Percentiles rank a stretch among this genome's conserved stretches.
phyloP scores from a whole-genome alignment of 2,888 invertebrate genomes.

The Agriopis aurantiaria region DNA sequence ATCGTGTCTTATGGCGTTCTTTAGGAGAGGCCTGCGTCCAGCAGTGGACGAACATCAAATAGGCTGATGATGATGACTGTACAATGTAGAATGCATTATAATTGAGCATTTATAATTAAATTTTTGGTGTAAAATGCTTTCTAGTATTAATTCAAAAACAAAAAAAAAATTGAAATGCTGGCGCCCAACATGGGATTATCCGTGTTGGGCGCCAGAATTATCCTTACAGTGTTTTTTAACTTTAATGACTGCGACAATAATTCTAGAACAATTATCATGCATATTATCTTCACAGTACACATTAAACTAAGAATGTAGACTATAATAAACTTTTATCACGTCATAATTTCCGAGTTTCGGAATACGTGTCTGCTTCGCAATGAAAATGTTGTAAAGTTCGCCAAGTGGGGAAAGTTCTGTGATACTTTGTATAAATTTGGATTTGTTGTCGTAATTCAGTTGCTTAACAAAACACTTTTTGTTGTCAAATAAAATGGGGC shows the following conservation, averaged over 20 bases:
- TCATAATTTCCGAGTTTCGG: slow-evolving; percentile 40
- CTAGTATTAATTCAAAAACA: too few species aligned
- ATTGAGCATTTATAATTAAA: too few species aligned
- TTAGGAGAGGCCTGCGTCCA: too few species aligned
- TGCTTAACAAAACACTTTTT: slow-evolving; percentile 18
- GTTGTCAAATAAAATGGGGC: background rate
- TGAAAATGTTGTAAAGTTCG: slow-evolving; percentile 33
- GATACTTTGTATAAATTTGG: slow-evolving; percentile 28
- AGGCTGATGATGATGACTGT: too few species aligned
- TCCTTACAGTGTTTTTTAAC: slow-evolving; percentile 3
- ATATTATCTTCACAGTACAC: slow-evolving; percentile 14
- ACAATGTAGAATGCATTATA: too few species aligned
- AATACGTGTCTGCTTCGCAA: slow-evolving; percentile 35
- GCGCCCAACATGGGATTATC: background rate
- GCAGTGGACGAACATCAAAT: too few species aligned
- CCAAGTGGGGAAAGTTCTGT: slow-evolving; percentile 25
- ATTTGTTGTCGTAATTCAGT: slow-evolving; percentile 28
- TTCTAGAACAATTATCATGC: slow-evolving; percentile 29
- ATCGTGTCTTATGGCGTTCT: too few species aligned
- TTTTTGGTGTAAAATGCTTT: too few species aligned
- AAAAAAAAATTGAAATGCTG: too few species aligned
- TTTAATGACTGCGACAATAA: background rate
- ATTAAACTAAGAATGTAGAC: slow-evolving; percentile 27
- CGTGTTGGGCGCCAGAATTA: slow-evolving; percentile 12
- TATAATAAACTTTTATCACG: slow-evolving; percentile 38